A percentile compares a stretch with the other conserved stretches of the same genome.
phyloP scores from a whole-genome alignment of 2,113 vertebrate genomes.

The Pterophyllum scalare region DNA sequence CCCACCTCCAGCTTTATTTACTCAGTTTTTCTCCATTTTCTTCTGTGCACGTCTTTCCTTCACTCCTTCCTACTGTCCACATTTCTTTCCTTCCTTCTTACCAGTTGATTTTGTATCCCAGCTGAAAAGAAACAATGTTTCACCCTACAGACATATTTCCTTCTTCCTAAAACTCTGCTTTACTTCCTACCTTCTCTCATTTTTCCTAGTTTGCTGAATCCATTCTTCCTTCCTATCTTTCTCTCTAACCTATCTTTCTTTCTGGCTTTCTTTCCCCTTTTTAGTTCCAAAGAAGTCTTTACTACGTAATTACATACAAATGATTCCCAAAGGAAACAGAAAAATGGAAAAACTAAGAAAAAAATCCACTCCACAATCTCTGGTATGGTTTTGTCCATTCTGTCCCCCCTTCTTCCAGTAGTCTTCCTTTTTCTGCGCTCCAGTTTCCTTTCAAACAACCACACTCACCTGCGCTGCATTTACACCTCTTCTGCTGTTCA shows the following conservation, averaged over 20 bases:
- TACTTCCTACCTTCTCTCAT: neutral
- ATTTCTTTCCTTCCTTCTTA: too few species aligned
- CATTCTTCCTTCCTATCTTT: neutral
- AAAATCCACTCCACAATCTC: neutral
- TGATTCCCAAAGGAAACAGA: neutral
- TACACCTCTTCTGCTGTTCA: neutral
- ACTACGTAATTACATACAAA: neutral
- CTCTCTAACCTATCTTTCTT: neutral
- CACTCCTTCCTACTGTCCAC: neutral
- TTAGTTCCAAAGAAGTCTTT: neutral
- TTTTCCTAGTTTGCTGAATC: neutral
- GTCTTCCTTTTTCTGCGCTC: neutral
- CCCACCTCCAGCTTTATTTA: too few species aligned
- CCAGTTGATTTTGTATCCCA: too few species aligned
- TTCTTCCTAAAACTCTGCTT: neutral
- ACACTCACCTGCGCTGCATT: conserved; percentile 1
- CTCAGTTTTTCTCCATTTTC: too few species aligned
- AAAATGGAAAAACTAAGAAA: neutral
- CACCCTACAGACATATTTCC: neutral
- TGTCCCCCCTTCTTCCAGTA: neutral
- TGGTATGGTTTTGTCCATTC: neutral
- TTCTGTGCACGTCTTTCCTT: too few species aligned
- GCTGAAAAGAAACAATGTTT: too few species aligned
- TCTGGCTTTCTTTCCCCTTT: neutral
- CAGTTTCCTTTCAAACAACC: neutral